Evolutionary conservation across 2,797 vertebrate genomes (phyloP), one percentile per base, ranked within the genome.

Genomic region (Danio aesculapii): DNA sequence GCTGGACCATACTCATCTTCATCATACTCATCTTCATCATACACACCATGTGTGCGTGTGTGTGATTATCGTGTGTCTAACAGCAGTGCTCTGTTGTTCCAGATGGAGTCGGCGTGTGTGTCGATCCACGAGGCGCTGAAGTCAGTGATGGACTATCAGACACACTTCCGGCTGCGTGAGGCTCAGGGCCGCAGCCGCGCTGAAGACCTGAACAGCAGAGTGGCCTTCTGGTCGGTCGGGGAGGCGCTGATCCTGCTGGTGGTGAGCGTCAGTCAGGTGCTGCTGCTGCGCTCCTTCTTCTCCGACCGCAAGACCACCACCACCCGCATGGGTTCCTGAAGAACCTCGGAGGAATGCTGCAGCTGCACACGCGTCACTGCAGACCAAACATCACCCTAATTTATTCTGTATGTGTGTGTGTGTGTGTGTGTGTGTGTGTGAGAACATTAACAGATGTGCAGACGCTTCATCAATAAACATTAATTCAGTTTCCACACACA

Each of bases 101-200:
- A 99, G 98, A 98, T 99, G 97, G 98, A 99, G 86, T 99, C 98
- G 12, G 97, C 98, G 0, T 99, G 98, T 1, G 98, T 99, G 86
- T 98, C 98, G 50, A 99, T 99, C 89, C 98, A 99, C 0, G 98
- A 99, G 92, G 98, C 98, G 80, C 90, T 99, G 85, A 99, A 99
- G 88, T 98, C 96, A 0, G 96, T 99, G 87, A 98, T 99, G 0
- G 98, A 99, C 91, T 97, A 98, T 84, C 98, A 99, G 93, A 99
- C 98, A 49, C 98, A 99, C 87, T 99, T 99, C 90, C 97, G 98
- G 21, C 87, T 99, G 86, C 94, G 98, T 49, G 98, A 99, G 87
- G 97, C 96, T 0, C 98, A 99, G 89, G 98, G 98, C 47, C 98
- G 98, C 84, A 99, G 98, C 90, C 94, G 98, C 77, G 98, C 98